Percentiles rank a stretch among this genome's conserved stretches.
Conservation (phyloP, 23 tunicate genomes). For the Diplosoma virens region DNA sequence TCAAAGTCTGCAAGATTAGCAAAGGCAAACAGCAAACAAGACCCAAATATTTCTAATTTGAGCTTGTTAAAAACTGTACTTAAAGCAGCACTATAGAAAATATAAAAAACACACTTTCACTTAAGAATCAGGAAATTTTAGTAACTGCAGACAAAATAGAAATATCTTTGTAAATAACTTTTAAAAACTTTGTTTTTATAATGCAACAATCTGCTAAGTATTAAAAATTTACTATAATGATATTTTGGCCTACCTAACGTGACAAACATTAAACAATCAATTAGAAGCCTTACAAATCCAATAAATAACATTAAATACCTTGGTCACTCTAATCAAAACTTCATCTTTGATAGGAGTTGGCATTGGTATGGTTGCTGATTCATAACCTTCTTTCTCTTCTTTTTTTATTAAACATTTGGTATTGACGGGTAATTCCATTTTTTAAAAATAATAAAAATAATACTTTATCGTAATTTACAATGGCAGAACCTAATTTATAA, state of each 20-base stretch:
- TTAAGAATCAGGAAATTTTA: too few relatives aligned
- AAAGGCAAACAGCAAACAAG: too few relatives aligned
- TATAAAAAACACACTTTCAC: background rate
- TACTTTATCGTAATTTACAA: too few relatives aligned
- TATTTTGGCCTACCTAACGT: background rate
- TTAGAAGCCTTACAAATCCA: background rate
- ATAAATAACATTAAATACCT: background rate
- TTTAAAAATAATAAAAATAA: too few relatives aligned
- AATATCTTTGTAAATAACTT: too few relatives aligned
- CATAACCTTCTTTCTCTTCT: conserved; percentile 64
- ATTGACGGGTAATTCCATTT: conserved; percentile 19
- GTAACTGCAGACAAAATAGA: too few relatives aligned
- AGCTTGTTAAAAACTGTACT: background rate
- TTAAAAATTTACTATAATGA: background rate
- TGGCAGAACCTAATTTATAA: too few relatives aligned
- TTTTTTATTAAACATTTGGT: conserved; percentile 63
- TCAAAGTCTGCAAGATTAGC: too few relatives aligned
- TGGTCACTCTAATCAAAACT: conserved; percentile 75
- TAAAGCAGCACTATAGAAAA: background rate
- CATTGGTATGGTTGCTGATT: conserved; percentile 16
- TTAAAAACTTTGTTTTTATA: too few relatives aligned
- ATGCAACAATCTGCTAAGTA: too few relatives aligned
- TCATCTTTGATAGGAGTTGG: conserved; percentile 71
- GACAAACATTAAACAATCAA: background rate
- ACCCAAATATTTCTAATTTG: too few relatives aligned